Percentiles rank a stretch among this genome's conserved stretches.
Conservation (phyloP, 2,888 invertebrate genomes). For the Galerucella pusilla region DNA sequence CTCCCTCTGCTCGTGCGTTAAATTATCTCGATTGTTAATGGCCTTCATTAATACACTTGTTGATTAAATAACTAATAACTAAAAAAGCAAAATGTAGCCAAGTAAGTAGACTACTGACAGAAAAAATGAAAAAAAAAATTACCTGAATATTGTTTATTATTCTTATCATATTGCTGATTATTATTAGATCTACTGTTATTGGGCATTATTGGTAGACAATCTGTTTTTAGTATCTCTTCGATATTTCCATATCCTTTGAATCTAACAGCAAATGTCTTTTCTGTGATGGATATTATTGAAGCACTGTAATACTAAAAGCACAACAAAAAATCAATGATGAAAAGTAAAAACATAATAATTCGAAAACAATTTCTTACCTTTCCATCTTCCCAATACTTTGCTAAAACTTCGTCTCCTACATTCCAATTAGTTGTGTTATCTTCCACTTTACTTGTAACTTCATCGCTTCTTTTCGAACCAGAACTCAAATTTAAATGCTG, state of each 20-base stretch:
- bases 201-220: conserved; percentile 75
- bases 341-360: not conserved
- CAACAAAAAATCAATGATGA: conserved; percentile 30
- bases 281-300: conserved; percentile 82
- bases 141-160: conserved; percentile 45
- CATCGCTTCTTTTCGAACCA: conserved; percentile 30
- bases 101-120: not conserved
- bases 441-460: conserved; percentile 27
- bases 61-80: no score
- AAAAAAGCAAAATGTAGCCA: no score
- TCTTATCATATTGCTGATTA: conserved; percentile 40
- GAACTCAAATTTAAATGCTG: conserved; percentile 60
- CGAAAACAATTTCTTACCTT: conserved; percentile 69
- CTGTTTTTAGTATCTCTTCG: conserved; percentile 86
- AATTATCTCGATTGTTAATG: no score
- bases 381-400: conserved; percentile 94
- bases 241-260: conserved; percentile 91
- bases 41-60: no score
- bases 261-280: conserved; percentile 86
- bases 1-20: no score
- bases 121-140: conserved; percentile 16
- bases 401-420: conserved; percentile 85
- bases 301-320: conserved; percentile 82
- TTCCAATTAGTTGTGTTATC: conserved; percentile 70
- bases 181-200: conserved; percentile 48